Percentiles rank a stretch among this genome's conserved stretches.
Evolutionary conservation across 2,113 vertebrate species (phyloP).

Genomic region (Pollachius pollachius): DNA sequence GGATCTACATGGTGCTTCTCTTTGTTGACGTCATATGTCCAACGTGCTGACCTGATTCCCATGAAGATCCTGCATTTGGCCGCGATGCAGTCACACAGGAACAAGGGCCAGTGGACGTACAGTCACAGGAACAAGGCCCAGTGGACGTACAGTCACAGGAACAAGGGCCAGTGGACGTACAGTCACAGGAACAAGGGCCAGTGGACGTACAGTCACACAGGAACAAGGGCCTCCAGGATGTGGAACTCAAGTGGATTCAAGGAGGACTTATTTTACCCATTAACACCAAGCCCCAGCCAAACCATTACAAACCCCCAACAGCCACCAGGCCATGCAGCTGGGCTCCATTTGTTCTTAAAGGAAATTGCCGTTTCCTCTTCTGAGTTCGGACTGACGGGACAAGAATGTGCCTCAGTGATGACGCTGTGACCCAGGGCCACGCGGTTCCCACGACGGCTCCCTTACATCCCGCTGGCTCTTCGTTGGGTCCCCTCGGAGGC

Average conservation of each 20-base stretch:
- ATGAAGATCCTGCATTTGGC: not conserved
- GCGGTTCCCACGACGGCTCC: slow-evolving; percentile 44
- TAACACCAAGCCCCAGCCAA: no score
- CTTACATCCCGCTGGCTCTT: slow-evolving; percentile 31
- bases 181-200: no score
- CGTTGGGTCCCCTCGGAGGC: not conserved
- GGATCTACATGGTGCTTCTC: not conserved
- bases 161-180: no score
- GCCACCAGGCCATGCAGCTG: no score
- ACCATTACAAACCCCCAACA: no score
- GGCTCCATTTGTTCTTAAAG: no score
- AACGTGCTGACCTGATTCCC: slow-evolving; percentile 9
- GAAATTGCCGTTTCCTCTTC: no score
- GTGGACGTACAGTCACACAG: not conserved
- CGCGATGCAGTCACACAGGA: not conserved
- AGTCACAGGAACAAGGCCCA: no score
- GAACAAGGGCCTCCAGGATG: not conserved
- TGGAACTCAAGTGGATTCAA: not conserved
- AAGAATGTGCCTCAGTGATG: slow-evolving; percentile 3
- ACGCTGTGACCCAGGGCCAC: slow-evolving; percentile 37
- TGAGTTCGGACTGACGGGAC: no score
- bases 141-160: no score
- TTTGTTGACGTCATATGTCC: not conserved
- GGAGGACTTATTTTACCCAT: not conserved
- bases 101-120: not conserved